Conservation (phyloP, 2,888 invertebrate genomes). For the Sarcophaga subvicina region DNA sequence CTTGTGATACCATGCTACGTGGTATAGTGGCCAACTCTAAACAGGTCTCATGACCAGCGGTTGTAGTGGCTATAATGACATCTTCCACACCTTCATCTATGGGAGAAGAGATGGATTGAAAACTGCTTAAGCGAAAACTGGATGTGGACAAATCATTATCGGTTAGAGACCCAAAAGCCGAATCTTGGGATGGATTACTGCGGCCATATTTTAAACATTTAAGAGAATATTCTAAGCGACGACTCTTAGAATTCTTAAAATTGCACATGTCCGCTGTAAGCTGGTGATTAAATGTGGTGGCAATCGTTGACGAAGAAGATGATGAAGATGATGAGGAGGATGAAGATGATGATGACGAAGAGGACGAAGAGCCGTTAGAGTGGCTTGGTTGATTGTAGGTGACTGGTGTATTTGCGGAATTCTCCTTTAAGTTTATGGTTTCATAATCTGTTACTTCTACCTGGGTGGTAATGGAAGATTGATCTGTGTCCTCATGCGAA, state of each 20-base stretch:
- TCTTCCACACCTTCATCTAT: constrained; percentile 82
- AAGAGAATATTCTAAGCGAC: constrained; percentile 81
- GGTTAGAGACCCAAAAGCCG: constrained; percentile 81
- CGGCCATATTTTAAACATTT: constrained; percentile 81
- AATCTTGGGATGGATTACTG: constrained; percentile 82
- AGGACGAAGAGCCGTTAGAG: constrained; percentile 36
- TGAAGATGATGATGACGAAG: constrained; percentile 1
- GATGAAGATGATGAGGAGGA: constrained; percentile 60
- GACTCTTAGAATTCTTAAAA: constrained; percentile 81
- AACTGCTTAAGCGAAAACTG: constrained; percentile 81
- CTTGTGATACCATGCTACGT: constrained; percentile 79
- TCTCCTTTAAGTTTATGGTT: constrained; percentile 54
- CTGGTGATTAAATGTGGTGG: constrained; percentile 78
- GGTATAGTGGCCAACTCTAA: constrained; percentile 80
- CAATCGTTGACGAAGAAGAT: constrained; percentile 55
- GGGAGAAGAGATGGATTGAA: constrained; percentile 81
- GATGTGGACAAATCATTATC: constrained; percentile 82
- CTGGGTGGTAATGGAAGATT: constrained; percentile 62
- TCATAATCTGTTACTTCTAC: constrained; percentile 62
- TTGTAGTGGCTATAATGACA: constrained; percentile 80
- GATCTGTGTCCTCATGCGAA: constrained; percentile 64
- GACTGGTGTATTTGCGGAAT: constrained; percentile 38
- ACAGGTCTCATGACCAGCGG: constrained; percentile 79
- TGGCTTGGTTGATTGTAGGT: constrained; percentile 44
- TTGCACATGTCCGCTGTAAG: constrained; percentile 81